Evolutionary conservation across 2,888 invertebrate genomes (phyloP).

Genomic region (Smittia aterrima): DNA sequence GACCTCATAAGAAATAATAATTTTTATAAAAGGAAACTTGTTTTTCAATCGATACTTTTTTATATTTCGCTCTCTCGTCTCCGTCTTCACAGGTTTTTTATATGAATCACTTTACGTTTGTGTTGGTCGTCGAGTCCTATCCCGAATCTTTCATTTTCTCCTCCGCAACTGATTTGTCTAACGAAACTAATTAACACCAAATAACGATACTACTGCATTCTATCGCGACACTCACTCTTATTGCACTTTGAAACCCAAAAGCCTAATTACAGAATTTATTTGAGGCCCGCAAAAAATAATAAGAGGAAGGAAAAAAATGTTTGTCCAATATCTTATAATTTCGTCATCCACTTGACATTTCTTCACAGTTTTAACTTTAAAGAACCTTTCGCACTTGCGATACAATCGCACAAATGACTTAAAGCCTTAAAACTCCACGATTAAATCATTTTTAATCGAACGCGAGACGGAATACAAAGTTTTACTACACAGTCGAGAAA

Average conservation of each 20-base stretch:
- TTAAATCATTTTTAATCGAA: background rate
- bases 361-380: background rate
- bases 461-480: background rate
- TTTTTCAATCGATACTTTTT: slow-evolving; percentile 29
- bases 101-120: slow-evolving; percentile 24
- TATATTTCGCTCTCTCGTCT: slow-evolving; percentile 19
- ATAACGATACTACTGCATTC: background rate
- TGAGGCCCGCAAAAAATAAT: slow-evolving; percentile 10
- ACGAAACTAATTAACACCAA: background rate
- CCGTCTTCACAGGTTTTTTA: background rate
- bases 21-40: slow-evolving; percentile 32
- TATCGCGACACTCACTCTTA: background rate
- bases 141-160: background rate
- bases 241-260: background rate
- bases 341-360: background rate
- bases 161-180: background rate
- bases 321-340: slow-evolving; percentile 12
- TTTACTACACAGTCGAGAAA: background rate
- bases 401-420: background rate
- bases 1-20: background rate
- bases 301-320: slow-evolving; percentile 26
- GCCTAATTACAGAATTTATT: background rate
- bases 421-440: background rate
- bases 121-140: slow-evolving; percentile 27
- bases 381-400: background rate